A percentile compares a stretch with the other conserved stretches of the same genome.
Conservation (phyloP, 2,797 vertebrate species). For the Hippoglossus hippoglossus region DNA sequence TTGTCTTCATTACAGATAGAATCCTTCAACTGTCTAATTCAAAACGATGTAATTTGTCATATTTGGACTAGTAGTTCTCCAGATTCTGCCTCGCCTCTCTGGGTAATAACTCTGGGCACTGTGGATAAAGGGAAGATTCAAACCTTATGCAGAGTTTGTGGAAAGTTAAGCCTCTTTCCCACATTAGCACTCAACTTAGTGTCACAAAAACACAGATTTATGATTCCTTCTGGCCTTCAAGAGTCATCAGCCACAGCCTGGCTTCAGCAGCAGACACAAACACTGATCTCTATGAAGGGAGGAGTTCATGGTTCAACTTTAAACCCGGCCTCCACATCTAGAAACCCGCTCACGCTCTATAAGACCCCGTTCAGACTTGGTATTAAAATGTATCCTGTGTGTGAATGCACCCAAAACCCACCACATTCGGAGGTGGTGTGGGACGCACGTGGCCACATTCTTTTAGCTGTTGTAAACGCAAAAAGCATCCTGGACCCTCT, state of each 20-base stretch:
- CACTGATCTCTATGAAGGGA: no score
- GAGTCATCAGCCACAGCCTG: background rate
- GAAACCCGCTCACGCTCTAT: background rate
- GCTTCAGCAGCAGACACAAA: no score
- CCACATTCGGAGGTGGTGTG: no score
- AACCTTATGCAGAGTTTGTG: background rate
- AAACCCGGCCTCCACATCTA: background rate
- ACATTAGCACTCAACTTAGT: background rate
- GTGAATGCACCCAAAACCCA: no score
- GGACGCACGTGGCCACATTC: no score
- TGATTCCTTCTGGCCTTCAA: slow-evolving; percentile 1
- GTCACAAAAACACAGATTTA: slow-evolving; percentile 1
- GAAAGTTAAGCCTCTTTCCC: slow-evolving; percentile 9
- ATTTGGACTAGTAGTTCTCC: no score
- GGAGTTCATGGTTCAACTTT: background rate
- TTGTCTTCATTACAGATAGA: no score
- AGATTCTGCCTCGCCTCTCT: background rate
- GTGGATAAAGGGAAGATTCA: background rate
- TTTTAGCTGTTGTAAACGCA: no score
- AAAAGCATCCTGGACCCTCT: no score
- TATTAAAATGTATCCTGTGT: no score
- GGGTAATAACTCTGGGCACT: background rate
- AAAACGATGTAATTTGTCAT: background rate
- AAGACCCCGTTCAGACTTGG: no score
- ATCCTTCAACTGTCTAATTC: background rate